phyloP scores from a whole-genome alignment of 2,888 invertebrate species.

The Rhabditoides inermis region DNA sequence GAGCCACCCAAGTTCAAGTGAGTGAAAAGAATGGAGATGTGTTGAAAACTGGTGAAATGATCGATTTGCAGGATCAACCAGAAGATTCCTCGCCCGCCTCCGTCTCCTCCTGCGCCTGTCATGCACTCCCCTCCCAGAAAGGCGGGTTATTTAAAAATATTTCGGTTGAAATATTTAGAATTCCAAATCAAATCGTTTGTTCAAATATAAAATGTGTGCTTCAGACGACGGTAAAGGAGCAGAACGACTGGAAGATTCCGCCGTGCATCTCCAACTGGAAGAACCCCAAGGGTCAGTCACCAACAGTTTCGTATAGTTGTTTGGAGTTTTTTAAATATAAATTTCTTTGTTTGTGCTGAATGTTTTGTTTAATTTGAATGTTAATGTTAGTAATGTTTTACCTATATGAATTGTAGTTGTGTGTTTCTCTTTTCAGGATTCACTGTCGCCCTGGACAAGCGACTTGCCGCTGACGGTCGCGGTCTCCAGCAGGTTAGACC shows the following conservation, averaged over 20 bases:
- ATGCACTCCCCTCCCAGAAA: conserved; percentile 94
- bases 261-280: conserved; percentile 99
- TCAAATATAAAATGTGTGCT: background rate
- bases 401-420: background rate
- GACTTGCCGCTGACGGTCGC: conserved; percentile 92
- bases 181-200: background rate
- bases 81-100: conserved; percentile 95
- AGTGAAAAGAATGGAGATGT: too few relatives aligned
- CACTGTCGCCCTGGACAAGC: conserved; percentile 93
- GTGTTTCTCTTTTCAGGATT: conserved; percentile 63
- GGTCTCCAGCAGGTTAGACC: conserved; percentile 67
- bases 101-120: conserved; percentile 96
- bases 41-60: background rate
- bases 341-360: background rate
- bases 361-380: background rate
- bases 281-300: conserved; percentile 72
- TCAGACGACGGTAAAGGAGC: conserved; percentile 84
- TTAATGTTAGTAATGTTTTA: background rate
- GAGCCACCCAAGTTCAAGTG: conserved; percentile 78
- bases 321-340: background rate
- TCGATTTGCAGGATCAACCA: conserved; percentile 72
- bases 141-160: conserved; percentile 54
- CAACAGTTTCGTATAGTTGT: background rate
- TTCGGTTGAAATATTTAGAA: too few relatives aligned
- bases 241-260: conserved; percentile 97